A percentile compares a stretch with the other conserved stretches of the same genome.
Conservation (phyloP, 2,797 vertebrate species). For the Sebastes taczanowskii region DNA sequence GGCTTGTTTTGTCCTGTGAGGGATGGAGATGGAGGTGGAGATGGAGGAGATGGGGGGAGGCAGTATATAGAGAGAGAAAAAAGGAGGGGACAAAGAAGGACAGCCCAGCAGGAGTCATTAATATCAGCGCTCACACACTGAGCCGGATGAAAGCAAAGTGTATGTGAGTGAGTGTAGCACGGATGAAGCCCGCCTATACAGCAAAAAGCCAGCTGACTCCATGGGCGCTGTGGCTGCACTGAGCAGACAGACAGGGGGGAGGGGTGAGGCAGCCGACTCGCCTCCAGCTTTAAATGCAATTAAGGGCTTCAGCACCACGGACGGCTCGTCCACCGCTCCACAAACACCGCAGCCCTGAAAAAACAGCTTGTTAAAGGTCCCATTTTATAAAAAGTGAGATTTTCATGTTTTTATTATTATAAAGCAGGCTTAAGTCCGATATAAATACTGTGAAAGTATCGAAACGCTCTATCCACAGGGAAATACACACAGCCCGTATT, state of each 20-base stretch:
- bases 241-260: slow-evolving; percentile 11
- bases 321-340: slow-evolving; percentile 28
- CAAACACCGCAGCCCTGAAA: not conserved
- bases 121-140: slow-evolving; percentile 64
- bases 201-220: slow-evolving; percentile 22
- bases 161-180: slow-evolving; percentile 25
- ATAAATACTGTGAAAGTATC: too few species aligned
- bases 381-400: too few species aligned
- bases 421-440: too few species aligned
- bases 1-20: slow-evolving; percentile 27
- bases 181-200: slow-evolving; percentile 15
- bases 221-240: slow-evolving; percentile 23
- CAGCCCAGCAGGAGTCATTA: slow-evolving; percentile 63
- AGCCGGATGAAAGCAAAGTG: slow-evolving; percentile 58
- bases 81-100: slow-evolving; percentile 3
- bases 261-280: slow-evolving; percentile 5
- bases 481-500: too few species aligned
- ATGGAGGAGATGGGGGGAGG: not conserved
- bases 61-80: not conserved
- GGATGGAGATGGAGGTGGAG: not conserved
- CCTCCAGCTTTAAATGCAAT: slow-evolving; percentile 58
- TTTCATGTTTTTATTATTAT: too few species aligned
- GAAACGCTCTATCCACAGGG: too few species aligned
- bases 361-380: not conserved
- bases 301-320: slow-evolving; percentile 49